Conservation (phyloP, 2,888 invertebrate species). For the Neoascia interrupta region DNA sequence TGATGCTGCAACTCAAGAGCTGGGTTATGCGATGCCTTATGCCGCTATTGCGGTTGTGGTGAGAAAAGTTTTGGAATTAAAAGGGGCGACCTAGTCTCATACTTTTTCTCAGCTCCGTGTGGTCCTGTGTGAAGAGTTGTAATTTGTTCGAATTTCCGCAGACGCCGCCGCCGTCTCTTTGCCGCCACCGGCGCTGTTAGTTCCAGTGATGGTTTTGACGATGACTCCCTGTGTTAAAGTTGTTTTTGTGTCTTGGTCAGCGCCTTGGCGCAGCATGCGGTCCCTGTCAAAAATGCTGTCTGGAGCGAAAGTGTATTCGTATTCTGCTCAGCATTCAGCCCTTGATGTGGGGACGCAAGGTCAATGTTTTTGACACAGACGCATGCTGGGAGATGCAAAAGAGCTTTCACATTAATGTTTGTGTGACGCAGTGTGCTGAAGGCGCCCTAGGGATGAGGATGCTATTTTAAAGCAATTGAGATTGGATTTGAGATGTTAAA, state of each 20-base stretch:
- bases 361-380: constrained; percentile 67
- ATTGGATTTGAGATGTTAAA: too few relatives aligned
- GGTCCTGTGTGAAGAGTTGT: constrained; percentile 54
- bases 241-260: constrained; percentile 37
- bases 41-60: constrained; percentile 61
- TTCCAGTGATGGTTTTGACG: constrained; percentile 7
- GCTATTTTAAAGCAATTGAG: too few relatives aligned
- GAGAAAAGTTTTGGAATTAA: constrained; percentile 53
- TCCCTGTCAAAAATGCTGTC: constrained; percentile 24
- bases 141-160: constrained; percentile 59
- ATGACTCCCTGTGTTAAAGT: constrained; percentile 15
- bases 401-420: background rate
- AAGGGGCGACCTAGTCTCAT: constrained; percentile 7
- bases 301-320: background rate
- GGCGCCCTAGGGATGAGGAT: too few relatives aligned
- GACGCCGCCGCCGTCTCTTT: constrained; percentile 38
- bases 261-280: constrained; percentile 41
- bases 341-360: constrained; percentile 63
- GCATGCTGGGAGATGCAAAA: constrained; percentile 59
- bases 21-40: too few relatives aligned
- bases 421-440: too few relatives aligned
- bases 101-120: background rate
- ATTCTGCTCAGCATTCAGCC: constrained; percentile 19
- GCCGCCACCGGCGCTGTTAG: constrained; percentile 10
- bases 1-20: too few relatives aligned